These are phyloP conservation scores for Drosophila diplacantha DNA, from an alignment of 2,888 invertebrate species.

Conservation along the genomic window DNA sequence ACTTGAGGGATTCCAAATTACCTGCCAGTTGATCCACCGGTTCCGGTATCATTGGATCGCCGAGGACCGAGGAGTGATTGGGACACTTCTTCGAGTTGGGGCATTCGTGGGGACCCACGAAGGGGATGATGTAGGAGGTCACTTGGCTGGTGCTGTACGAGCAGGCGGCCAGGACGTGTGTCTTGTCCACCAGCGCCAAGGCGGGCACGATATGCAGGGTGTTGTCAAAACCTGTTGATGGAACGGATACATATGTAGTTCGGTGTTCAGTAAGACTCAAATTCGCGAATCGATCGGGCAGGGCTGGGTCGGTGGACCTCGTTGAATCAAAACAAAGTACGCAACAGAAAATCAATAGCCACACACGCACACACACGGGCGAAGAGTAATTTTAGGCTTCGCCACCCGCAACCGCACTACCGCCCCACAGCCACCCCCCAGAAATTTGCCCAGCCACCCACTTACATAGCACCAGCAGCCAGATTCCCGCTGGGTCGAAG, in stretches of 20 bases:
- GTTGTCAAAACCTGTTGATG: constrained; percentile 77
- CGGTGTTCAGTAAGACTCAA: constrained; percentile 45
- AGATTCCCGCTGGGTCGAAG: constrained; percentile 88
- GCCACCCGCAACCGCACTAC: constrained; percentile 22
- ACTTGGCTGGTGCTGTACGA: constrained; percentile 75
- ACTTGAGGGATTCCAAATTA: constrained; percentile 31
- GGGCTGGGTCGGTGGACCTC: background rate
- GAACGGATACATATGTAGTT: constrained; percentile 6
- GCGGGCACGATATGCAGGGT: constrained; percentile 78
- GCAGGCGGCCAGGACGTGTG: constrained; percentile 60
- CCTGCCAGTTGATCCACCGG: constrained; percentile 44
- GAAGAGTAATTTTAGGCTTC: constrained; percentile 56
- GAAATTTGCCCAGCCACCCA: constrained; percentile 33
- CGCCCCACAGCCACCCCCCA: constrained; percentile 11
- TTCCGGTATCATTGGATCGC: constrained; percentile 33
- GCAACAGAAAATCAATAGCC: constrained; percentile 64
- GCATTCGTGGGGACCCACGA: constrained; percentile 78
- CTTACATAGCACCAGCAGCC: constrained; percentile 78
- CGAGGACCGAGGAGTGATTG: constrained; percentile 62
- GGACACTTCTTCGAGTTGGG: constrained; percentile 78
- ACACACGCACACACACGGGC: constrained; percentile 33
- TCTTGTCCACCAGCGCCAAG: constrained; percentile 74
- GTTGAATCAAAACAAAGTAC: constrained; percentile 62
- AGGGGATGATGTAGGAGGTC: constrained; percentile 78
- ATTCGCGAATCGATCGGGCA: constrained; percentile 19